Evolutionary conservation across 2,797 vertebrate species (phyloP).

Genomic region (Enteromius trimaculatus): DNA sequence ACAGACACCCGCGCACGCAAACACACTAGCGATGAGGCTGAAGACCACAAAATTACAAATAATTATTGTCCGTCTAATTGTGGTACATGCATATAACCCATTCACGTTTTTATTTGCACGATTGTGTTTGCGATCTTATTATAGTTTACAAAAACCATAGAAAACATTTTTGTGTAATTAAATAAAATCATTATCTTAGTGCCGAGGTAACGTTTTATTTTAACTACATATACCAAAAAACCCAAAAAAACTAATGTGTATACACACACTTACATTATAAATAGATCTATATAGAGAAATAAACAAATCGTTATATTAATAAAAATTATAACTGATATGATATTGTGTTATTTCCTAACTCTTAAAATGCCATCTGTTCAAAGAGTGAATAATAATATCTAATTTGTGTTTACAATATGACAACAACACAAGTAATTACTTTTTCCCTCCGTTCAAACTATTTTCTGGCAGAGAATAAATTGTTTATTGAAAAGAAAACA

Average conservation of each 20-base stretch:
- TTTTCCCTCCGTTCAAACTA: background rate
- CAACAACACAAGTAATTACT: background rate
- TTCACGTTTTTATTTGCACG: no score
- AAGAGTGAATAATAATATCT: background rate
- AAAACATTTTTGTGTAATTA: background rate
- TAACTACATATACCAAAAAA: background rate
- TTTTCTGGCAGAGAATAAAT: constrained; percentile 3
- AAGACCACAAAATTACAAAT: background rate
- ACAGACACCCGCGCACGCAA: background rate
- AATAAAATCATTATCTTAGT: background rate
- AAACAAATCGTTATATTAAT: no score
- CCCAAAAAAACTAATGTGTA: no score
- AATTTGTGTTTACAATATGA: background rate
- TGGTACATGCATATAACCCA: background rate
- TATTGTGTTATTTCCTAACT: background rate
- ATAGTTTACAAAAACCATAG: background rate
- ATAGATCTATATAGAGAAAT: no score
- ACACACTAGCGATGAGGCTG: background rate
- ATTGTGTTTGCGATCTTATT: background rate
- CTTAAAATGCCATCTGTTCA: background rate
- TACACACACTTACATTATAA: no score
- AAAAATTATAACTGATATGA: background rate
- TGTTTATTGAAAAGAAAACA: constrained; percentile 44
- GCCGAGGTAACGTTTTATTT: background rate
- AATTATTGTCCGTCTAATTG: background rate